These are phyloP conservation scores for Adoxophyes honmai DNA, from an alignment of 1,140 invertebrate genomes.

Conservation along the genomic window DNA sequence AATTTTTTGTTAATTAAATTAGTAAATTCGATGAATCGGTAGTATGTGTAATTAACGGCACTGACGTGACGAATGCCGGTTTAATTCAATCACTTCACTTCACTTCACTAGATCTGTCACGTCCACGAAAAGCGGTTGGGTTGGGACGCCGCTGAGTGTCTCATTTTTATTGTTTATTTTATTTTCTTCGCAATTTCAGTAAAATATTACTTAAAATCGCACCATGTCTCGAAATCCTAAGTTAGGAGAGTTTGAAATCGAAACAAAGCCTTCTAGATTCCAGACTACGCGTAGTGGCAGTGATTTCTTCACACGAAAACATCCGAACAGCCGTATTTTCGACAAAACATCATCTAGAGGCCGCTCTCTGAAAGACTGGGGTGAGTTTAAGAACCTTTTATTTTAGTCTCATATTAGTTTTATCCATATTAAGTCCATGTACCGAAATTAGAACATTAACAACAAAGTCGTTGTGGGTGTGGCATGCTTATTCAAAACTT, in stretches of 20 bases:
- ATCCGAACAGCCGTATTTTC: background rate
- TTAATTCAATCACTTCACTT: background rate
- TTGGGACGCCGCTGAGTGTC: constrained; percentile 17
- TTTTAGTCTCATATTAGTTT: too few relatives aligned
- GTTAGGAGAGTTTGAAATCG: constrained; percentile 57
- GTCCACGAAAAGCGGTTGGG: constrained; percentile 8
- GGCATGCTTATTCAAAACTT: constrained; percentile 6
- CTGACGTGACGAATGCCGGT: too few relatives aligned
- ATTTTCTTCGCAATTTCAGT: constrained; percentile 12
- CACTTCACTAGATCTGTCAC: constrained; percentile 11
- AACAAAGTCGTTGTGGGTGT: background rate
- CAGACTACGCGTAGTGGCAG: constrained; percentile 36
- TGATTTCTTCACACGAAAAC: constrained; percentile 76
- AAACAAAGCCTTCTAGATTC: constrained; percentile 43
- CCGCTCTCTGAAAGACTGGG: constrained; percentile 85
- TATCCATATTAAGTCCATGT: too few relatives aligned
- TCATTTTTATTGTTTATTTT: constrained; percentile 17
- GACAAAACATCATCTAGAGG: constrained; percentile 54
- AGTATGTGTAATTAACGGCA: background rate
- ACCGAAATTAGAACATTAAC: too few relatives aligned
- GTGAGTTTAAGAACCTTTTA: constrained; percentile 74
- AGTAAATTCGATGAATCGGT: background rate
- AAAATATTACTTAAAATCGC: constrained; percentile 5
- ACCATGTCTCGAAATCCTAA: constrained; percentile 44
- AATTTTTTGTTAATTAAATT: too few relatives aligned